Base-by-base conservation (phyloP, 1,140 invertebrate species). In the Ruditapes philippinarum region DNA sequence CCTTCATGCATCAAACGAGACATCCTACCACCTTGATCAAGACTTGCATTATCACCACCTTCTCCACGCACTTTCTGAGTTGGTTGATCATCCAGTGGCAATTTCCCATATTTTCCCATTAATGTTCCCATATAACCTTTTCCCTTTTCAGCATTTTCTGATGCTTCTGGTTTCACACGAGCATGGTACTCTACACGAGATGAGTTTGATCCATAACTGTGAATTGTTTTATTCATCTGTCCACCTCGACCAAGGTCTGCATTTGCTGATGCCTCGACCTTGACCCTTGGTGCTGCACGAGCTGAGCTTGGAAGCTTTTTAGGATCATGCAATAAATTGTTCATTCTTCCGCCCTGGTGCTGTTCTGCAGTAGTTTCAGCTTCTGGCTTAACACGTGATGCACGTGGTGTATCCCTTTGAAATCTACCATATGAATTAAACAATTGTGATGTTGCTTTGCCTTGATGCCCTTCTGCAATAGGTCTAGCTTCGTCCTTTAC, bases 11-110 rank as follows among this genome's bases (percentile, higher is more conserved):
- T 93, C 68, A 95, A 62, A 19, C 92, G 90, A 28, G 92, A 92
- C 93, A 95, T 93, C 57, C 95, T 79, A 14, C 93, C 92, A 60
- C 95, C 94, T 88, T 92, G 90, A 74, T 94, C 94, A 14, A 95
- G 89, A 33, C 91, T 91, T 5, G 94, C 94, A 73, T 92, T 92
- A 17, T 93, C 93, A 68, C 78, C 68, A 11, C 92, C 95, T 74
- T 94, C 92, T 0, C 90, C 92, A 78, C 91, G 94, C 0, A 95
- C 94, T 62, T 92, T 91, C 17, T 94, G 92, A 25, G 82, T 91
- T 7, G 93, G 93, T 81, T 92, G 86, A 17, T 89, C 87, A 38
- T 91, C 86, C 42, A 62, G 40, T 31, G 91, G 89, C 49, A 91
- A 86, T 12, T 91, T 90, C 0, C 93, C 94, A 90, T 95, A 94